Percentiles rank a stretch among this genome's conserved stretches.
phyloP scores from a whole-genome alignment of 2,113 vertebrate species.

The Cephalopterus ornatus region DNA sequence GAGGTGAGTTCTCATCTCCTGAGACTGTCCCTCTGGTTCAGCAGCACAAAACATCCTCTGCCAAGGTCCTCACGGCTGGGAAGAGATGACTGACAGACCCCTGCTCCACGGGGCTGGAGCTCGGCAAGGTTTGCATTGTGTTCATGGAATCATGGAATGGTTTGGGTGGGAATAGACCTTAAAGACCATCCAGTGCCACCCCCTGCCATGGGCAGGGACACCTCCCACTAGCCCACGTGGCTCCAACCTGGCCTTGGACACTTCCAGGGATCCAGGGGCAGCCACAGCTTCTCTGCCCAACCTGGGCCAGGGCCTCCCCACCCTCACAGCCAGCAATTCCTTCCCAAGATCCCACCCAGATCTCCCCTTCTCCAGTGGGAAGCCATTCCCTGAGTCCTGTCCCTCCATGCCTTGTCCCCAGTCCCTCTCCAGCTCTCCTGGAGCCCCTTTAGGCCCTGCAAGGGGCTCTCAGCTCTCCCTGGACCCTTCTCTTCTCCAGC shows the following conservation, averaged over 20 bases:
- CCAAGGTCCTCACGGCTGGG: not conserved
- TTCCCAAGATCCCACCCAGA: not conserved
- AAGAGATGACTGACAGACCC: not conserved
- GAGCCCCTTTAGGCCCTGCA: not conserved
- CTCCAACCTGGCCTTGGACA: not conserved
- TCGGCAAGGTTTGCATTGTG: not conserved
- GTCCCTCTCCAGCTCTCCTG: not conserved
- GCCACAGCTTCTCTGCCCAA: not conserved
- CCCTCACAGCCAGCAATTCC: not conserved
- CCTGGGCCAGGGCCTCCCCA: not conserved
- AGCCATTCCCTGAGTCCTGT: not conserved
- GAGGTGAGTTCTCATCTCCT: not conserved
- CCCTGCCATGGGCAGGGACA: not conserved
- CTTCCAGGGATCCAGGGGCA: not conserved
- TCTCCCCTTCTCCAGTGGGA: no score
- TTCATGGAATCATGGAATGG: not conserved
- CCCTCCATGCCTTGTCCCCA: not conserved
- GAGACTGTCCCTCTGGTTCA: not conserved
- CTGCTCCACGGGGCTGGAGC: no score
- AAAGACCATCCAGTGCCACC: not conserved
- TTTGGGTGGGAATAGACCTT: not conserved
- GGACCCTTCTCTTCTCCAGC: not conserved
- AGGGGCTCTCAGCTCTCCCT: not conserved
- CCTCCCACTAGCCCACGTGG: not conserved
- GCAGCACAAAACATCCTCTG: not conserved